Percentiles rank a stretch among this genome's conserved stretches.
These are phyloP conservation scores for Pyrocoelia pectoralis DNA, from an alignment of 2,888 invertebrate species.

Conservation along the genomic window DNA sequence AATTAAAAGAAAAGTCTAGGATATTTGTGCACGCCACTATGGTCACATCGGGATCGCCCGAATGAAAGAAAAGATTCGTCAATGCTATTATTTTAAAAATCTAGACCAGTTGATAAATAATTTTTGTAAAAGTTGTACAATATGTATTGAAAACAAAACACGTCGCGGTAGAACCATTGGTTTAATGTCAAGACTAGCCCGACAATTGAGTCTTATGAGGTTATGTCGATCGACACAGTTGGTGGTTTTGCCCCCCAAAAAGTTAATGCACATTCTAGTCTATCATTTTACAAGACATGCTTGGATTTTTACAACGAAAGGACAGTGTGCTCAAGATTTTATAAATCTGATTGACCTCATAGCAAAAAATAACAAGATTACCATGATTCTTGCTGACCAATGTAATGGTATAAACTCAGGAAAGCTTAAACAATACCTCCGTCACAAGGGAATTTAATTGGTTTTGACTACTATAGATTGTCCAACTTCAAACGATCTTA, in stretches of 20 bases:
- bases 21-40: not conserved
- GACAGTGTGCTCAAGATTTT: not conserved
- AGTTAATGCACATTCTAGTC: no score
- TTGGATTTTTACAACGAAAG: not conserved
- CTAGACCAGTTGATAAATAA: constrained; percentile 24
- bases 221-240: not conserved
- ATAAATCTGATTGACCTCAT: not conserved
- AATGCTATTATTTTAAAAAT: constrained; percentile 21
- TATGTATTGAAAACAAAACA: constrained; percentile 48
- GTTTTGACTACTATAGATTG: no score
- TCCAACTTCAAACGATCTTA: not conserved
- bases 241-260: not conserved
- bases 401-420: no score
- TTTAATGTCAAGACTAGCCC: constrained; percentile 36
- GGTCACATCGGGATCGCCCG: not conserved
- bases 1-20: not conserved
- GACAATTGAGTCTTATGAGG: not conserved
- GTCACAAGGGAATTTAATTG: no score
- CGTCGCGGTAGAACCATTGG: constrained; percentile 41
- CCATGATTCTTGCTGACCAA: no score
- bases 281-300: not conserved
- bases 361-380: not conserved
- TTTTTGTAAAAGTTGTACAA: constrained; percentile 29
- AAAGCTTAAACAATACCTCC: no score
- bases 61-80: not conserved